These are phyloP conservation scores for Bombus cullumanus DNA, from an alignment of 1,140 invertebrate species.

Conservation along the genomic window DNA sequence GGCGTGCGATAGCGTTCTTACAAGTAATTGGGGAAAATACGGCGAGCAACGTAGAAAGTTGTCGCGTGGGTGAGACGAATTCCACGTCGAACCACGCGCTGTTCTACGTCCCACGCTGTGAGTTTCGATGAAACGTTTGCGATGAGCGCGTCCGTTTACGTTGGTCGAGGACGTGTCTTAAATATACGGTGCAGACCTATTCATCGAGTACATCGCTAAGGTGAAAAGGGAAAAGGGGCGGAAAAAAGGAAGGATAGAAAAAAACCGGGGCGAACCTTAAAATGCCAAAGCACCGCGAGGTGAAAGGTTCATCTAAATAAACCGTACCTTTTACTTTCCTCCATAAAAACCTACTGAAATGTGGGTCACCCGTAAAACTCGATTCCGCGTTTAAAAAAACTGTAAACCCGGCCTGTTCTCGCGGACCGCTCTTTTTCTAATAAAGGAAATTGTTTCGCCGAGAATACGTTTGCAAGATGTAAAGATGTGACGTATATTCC, in stretches of 20 bases:
- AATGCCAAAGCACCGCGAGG: constrained; percentile 50
- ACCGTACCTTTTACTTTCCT: constrained; percentile 53
- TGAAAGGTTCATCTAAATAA: constrained; percentile 56
- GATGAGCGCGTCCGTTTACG: constrained; percentile 8
- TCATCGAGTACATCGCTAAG: constrained; percentile 31
- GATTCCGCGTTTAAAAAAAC: constrained; percentile 47
- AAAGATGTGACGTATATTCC: background rate
- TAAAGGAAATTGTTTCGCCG: constrained; percentile 26
- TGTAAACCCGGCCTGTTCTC: constrained; percentile 8
- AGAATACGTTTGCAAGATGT: background rate
- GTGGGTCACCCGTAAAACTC: constrained; percentile 50
- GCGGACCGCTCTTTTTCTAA: background rate
- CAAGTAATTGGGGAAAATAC: constrained; percentile 52
- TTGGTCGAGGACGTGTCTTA: constrained; percentile 38
- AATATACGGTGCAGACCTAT: constrained; percentile 45
- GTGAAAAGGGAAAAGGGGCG: background rate
- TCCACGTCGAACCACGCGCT: constrained; percentile 49
- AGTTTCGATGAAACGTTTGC: constrained; percentile 13
- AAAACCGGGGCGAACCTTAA: constrained; percentile 33
- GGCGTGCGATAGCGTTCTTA: background rate
- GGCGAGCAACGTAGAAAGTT: constrained; percentile 55
- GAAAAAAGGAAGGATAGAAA: background rate
- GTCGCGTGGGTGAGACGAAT: constrained; percentile 58
- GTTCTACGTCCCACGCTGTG: constrained; percentile 35
- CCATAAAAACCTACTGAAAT: constrained; percentile 38